These are phyloP conservation scores for Coluber constrictor DNA, from an alignment of 2,797 vertebrate genomes.

Conservation along the genomic window DNA sequence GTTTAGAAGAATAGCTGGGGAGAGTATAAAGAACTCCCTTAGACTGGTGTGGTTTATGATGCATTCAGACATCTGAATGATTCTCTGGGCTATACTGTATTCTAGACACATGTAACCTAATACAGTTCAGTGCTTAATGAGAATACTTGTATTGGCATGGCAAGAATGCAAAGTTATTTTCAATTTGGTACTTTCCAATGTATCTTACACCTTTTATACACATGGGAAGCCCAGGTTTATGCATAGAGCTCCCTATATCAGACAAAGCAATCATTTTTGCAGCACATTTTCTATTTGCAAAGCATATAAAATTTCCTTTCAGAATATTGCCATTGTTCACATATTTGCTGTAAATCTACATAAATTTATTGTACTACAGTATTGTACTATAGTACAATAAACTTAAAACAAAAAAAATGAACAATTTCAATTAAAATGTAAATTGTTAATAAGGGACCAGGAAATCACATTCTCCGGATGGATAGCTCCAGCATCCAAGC, in stretches of 20 bases:
- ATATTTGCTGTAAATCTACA: not conserved
- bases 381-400: not conserved
- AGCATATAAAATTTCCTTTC: not conserved
- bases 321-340: not conserved
- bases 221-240: not conserved
- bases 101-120: not conserved
- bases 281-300: not conserved
- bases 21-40: not conserved
- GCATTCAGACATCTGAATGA: not conserved
- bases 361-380: not conserved
- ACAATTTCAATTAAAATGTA: not conserved
- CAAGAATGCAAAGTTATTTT: not conserved
- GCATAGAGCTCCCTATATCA: not conserved
- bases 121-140: not conserved
- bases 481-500: not conserved
- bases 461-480: not conserved
- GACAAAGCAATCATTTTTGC: not conserved
- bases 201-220: not conserved
- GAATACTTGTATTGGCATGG: not conserved
- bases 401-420: not conserved
- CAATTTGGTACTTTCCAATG: not conserved
- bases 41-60: not conserved
- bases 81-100: not conserved
- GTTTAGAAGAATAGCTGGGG: not conserved
- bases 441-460: not conserved